Percentiles rank a stretch among this genome's conserved stretches.
phyloP scores from a whole-genome alignment of 1,140 invertebrate species.

The Drosophila micromelanica region DNA sequence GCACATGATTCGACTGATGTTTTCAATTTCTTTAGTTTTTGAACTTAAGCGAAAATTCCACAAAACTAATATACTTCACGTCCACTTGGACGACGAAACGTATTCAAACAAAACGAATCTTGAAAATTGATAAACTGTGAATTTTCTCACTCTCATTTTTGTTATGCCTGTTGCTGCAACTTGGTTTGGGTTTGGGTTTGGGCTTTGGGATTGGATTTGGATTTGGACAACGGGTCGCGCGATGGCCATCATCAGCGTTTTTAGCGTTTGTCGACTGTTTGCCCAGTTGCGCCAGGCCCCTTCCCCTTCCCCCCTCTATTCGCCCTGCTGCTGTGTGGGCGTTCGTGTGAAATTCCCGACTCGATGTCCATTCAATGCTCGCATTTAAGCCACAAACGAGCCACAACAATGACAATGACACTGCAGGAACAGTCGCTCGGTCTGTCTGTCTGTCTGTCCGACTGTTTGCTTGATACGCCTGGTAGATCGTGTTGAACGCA shows the following conservation, averaged over 20 bases:
- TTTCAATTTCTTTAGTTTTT: not conserved
- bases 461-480: conserved; percentile 58
- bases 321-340: conserved; percentile 53
- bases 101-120: conserved; percentile 50
- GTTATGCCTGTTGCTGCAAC: conserved; percentile 16
- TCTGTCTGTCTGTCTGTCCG: conserved; percentile 12
- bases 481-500: conserved; percentile 82
- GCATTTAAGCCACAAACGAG: conserved; percentile 61
- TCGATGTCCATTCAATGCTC: conserved; percentile 58
- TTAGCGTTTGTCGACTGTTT: conserved; percentile 27
- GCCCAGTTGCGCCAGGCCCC: not conserved
- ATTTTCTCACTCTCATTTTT: conserved; percentile 65
- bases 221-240: conserved; percentile 18
- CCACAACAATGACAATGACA: conserved; percentile 59
- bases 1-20: too few relatives aligned
- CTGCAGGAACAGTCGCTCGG: conserved; percentile 24
- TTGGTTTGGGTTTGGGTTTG: too few relatives aligned
- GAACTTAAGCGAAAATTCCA: not conserved
- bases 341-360: conserved; percentile 70
- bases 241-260: conserved; percentile 65
- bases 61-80: not conserved
- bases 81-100: not conserved
- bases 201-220: not conserved
- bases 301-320: conserved; percentile 18
- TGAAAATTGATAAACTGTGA: conserved; percentile 70